A percentile compares a stretch with the other conserved stretches of the same genome.
Conservation (phyloP, 2,113 vertebrate species). For the Polyodon spathula region DNA sequence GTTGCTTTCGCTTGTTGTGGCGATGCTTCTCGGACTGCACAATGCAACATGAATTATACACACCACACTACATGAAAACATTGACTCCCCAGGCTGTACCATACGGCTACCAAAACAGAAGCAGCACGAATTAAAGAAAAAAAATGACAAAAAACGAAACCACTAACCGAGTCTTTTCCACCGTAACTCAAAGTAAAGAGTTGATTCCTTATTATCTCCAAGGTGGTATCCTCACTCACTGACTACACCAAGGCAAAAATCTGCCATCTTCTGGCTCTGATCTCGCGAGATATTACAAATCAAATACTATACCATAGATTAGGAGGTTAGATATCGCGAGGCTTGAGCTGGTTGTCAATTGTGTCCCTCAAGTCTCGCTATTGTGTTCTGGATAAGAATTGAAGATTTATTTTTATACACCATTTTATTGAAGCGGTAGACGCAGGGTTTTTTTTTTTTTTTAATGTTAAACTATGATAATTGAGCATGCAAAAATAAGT, state of each 20-base stretch:
- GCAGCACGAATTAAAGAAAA: neutral
- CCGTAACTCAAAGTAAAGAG: constrained; percentile 23
- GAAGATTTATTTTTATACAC: too few species aligned
- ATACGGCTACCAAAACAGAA: constrained; percentile 15
- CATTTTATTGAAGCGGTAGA: too few species aligned
- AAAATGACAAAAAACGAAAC: neutral
- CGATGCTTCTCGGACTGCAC: constrained; percentile 13
- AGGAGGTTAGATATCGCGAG: too few species aligned
- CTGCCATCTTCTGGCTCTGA: constrained; percentile 42
- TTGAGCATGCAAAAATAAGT: too few species aligned
- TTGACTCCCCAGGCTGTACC: constrained; percentile 26
- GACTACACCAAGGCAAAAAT: constrained; percentile 21
- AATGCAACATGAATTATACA: constrained; percentile 25
- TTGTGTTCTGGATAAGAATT: too few species aligned
- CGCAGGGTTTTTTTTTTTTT: too few species aligned
- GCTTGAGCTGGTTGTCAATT: too few species aligned
- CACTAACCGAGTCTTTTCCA: constrained; percentile 4
- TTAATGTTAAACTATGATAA: too few species aligned
- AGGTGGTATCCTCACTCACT: constrained; percentile 22
- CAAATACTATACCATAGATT: too few species aligned
- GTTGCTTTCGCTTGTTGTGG: constrained; percentile 29
- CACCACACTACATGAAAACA: constrained; percentile 47
- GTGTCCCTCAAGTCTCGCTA: too few species aligned
- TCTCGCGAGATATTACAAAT: constrained; percentile 51
- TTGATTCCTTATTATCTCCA: constrained; percentile 31